Percentiles rank a stretch among this genome's conserved stretches.
phyloP scores from a whole-genome alignment of 2,113 vertebrate species.

The Suncus etruscus region DNA sequence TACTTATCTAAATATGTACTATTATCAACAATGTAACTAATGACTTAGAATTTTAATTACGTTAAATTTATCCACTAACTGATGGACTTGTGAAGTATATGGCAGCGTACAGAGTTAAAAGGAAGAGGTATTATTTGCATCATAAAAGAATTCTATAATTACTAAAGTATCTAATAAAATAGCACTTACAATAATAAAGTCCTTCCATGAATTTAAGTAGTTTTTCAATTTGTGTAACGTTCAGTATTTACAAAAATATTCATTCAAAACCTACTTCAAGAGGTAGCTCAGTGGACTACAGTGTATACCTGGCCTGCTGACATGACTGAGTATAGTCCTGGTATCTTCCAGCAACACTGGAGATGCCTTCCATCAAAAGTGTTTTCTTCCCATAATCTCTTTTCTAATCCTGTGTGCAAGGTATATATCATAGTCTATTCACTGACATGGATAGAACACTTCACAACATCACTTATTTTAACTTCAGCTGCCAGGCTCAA shows the following conservation, averaged over 20 bases:
- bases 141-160: slow-evolving; percentile 41
- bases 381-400: slow-evolving; percentile 25
- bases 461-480: slow-evolving; percentile 41
- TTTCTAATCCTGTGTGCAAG: background rate
- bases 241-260: slow-evolving; percentile 17
- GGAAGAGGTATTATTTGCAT: slow-evolving; percentile 45
- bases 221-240: slow-evolving; percentile 1
- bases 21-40: slow-evolving; percentile 39
- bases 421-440: background rate
- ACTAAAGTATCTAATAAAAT: background rate
- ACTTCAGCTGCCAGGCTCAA: slow-evolving; percentile 45
- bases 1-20: background rate
- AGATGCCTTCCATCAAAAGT: slow-evolving; percentile 9
- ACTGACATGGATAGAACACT: background rate
- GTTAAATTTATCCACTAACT: background rate
- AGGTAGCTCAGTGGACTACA: no score
- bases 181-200: slow-evolving; percentile 27
- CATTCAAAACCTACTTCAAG: background rate
- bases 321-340: no score
- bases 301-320: no score
- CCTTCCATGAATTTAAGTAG: slow-evolving; percentile 36
- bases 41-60: slow-evolving; percentile 43
- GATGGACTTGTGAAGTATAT: background rate
- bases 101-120: background rate
- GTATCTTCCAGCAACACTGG: no score